Base-by-base conservation (phyloP, 2,888 invertebrate species). In the Cerastoderma edule region DNA sequence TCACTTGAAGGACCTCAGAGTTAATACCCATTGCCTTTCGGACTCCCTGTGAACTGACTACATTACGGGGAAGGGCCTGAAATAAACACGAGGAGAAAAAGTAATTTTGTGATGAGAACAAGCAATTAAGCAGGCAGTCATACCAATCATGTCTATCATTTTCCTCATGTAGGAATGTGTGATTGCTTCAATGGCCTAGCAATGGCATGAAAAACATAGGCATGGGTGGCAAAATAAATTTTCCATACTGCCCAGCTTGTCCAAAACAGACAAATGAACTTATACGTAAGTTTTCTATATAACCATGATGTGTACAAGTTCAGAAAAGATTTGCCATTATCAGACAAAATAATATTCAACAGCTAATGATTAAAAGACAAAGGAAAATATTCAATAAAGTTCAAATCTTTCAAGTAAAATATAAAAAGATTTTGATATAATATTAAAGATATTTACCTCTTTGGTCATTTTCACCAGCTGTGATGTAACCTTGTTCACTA, bases 1-100 rank as follows among this genome's bases (percentile, higher is more conserved):
- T 72, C 27, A 72, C 75, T 30, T 73, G 68, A 22, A 76, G 74
- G 27, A 71, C 53, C 63, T 81, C 80, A 28, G 71, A 56, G n/a
- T 71, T 71, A 10, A 81, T 81, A 8, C 81, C 81, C 78, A 81
- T 75, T 24, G 78, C 81, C 66, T 71, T 71, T 35, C 81, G 67
- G 16, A 81, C 71, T 24, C 78, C 81, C 19, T 65, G 56, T 2
- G 75, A 39, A 67, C 78, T 81, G 30, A 69, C 48, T 27, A 81
- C 46, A 57, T 71, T 60, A 35, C 76, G 70, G 44, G 81, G 81
- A 16, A 60, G 57, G 19, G 78, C 71, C 81, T 81, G 78, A 60
- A 78, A 80, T 50, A 65, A 27, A 39, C 6, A 53, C 16, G 8
- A 16, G 16, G n/a, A 46, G 16, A 46, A 1, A 19, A 1, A 46